These are phyloP conservation scores for Brachyopa scutellaris DNA, from an alignment of 2,888 invertebrate species.

Conservation along the genomic window DNA sequence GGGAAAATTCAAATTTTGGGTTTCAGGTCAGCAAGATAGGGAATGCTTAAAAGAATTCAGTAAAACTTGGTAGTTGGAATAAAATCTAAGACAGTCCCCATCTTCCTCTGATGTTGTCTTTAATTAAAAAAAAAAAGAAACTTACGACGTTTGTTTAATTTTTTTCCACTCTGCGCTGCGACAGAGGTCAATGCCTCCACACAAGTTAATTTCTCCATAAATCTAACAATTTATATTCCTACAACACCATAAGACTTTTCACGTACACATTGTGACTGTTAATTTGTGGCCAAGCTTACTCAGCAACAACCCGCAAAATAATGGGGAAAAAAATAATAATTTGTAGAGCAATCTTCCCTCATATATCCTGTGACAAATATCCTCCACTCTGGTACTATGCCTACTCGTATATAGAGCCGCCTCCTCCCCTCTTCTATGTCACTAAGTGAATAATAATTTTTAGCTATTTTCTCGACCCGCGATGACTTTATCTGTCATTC, in stretches of 20 bases:
- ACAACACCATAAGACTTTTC: conserved; percentile 41
- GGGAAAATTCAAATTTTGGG: too few relatives aligned
- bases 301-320: conserved; percentile 57
- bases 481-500: conserved; percentile 68
- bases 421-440: conserved; percentile 23
- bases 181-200: too few relatives aligned
- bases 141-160: too few relatives aligned
- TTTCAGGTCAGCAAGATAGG: too few relatives aligned
- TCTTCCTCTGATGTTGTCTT: too few relatives aligned
- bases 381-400: conserved; percentile 22
- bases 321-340: conserved; percentile 48
- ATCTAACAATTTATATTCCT: conserved; percentile 65
- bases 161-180: too few relatives aligned
- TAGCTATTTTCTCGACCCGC: conserved; percentile 50
- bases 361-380: conserved; percentile 61
- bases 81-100: too few relatives aligned
- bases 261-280: conserved; percentile 63
- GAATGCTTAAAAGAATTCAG: too few relatives aligned
- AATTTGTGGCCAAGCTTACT: conserved; percentile 59
- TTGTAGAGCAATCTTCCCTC: conserved; percentile 49
- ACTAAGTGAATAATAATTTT: conserved; percentile 72
- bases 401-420: background rate
- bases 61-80: too few relatives aligned
- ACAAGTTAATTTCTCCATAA: conserved; percentile 63
- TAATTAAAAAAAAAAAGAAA: background rate